Evolutionary conservation across 2,113 vertebrate genomes (phyloP).

Genomic region (Cyanocitta stelleri): DNA sequence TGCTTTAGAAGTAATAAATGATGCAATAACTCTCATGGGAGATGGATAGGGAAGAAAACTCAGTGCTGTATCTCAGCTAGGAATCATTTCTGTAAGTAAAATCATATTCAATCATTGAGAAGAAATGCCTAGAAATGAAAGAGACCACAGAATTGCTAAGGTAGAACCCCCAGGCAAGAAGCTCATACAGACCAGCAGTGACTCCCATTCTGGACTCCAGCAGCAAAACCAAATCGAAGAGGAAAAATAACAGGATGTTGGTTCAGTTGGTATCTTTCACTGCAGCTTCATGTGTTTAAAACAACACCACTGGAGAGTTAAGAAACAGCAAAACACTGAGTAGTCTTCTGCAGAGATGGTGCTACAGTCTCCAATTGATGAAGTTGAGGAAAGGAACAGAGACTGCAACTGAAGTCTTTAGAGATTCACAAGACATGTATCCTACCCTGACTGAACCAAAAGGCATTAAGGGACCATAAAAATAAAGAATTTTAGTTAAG

Average conservation of each 20-base stretch:
- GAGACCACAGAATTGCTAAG: not conserved
- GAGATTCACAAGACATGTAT: not conserved
- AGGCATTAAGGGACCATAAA: not conserved
- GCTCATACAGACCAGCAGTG: not conserved
- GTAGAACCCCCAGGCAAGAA: not conserved
- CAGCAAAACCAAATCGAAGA: not conserved
- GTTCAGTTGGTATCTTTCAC: not conserved
- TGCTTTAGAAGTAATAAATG: constrained; percentile 25
- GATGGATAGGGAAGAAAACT: not conserved
- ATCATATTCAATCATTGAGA: not conserved
- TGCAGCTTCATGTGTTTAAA: not conserved
- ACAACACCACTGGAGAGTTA: not conserved
- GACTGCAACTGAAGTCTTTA: not conserved
- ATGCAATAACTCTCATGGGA: not conserved
- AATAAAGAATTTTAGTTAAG: not conserved
- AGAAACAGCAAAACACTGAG: not conserved
- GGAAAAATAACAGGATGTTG: not conserved
- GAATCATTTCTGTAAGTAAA: constrained; percentile 17
- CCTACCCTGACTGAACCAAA: not conserved
- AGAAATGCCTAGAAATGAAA: not conserved
- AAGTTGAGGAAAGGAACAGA: not conserved
- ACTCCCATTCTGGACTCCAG: not conserved
- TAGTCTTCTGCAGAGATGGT: not conserved
- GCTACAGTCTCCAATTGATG: not conserved
- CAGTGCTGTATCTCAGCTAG: not conserved